Evolutionary conservation across 1,140 invertebrate genomes (phyloP), one percentile per base, ranked within the genome.

Genomic region (Pseudomyrmex flavicornis): DNA sequence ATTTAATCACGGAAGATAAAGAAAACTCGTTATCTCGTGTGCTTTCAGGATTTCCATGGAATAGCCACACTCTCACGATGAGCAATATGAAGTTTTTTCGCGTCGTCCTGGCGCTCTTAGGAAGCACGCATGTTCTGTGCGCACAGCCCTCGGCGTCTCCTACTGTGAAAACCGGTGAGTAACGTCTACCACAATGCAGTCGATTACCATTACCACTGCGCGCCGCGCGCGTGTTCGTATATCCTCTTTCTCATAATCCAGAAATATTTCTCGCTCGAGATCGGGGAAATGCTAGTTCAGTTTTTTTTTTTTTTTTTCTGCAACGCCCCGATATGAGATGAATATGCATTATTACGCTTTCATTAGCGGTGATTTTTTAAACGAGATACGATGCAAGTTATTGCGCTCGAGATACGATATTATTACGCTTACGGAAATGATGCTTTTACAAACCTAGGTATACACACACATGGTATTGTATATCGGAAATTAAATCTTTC

Each of bases 111-210:
- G 90, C 91, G 82, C 89, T 94, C 84, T 85, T 94, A 74, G 93
- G 93, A 86, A 89, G 91, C 83, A 91, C 92, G 35, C 93, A 93
- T 63, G 86, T 91, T 7, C 88, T 93, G 56, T 85, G 86, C 61
- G 93, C 93, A 17, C 91, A 93, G 82, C 91, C 92, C n/a, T 92
- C 92, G 52, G 90, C 91, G 35, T 91, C 90, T 22, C 93, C 93
- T 13, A 93, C 93, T 61, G 90, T 88, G 84, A 94, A 91, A 82
- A 93, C 87, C 35, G 93, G 93, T 94, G 76, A 93, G 92, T 91
- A 13, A n/a, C 54, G 56, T 66, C 13, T 5, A 17, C 59, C 15
- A 59, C 54, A 70, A 61, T 70, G 9, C n/a, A 20, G 20, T 50
- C 59, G 56, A 80, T 72, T 80, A 80, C n/a, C 52, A 59, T 48